Evolutionary conservation across 1,140 invertebrate species (phyloP), one percentile per base, ranked within the genome.

Genomic region (Psilanteris sp.): DNA sequence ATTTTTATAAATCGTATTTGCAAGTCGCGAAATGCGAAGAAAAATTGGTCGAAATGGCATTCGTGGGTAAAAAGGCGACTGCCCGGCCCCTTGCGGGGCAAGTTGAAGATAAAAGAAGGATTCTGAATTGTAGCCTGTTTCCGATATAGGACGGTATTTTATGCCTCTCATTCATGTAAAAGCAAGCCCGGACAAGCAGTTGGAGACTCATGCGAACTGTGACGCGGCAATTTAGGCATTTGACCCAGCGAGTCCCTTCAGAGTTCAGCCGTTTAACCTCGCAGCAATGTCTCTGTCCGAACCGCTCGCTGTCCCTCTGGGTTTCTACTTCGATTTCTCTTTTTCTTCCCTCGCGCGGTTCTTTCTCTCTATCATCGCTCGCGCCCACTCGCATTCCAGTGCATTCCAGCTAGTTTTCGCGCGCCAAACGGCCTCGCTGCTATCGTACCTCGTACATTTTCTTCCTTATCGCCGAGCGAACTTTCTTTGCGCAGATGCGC

Each of bases 201-300:
- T 31, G 2, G 50, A 22, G 36, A 13, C 24, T 32, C 13, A 22
- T 24, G 26, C 61, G 10, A 43, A 16, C 10, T 82, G 80, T 86
- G 83, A 85, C 82, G 81, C 79, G 79, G 83, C 80, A 86, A 85
- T 86, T 86, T 86, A 85, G 85, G 81, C 82, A 79, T 85, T 86
- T 85, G 84, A 86, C 85, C 83, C 79, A 29, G 74, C 50, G 34
- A 61, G 77, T 84, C 78, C 73, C 67, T 54, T 66, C 32, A 32
- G 75, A 77, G 83, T 85, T 87, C 82, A 85, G 77, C 80, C 81
- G 82, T 85, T 86, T 85, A 86, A 85, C 82, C 84, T 80, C 78
- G 18, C 39, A 62, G 79, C 82, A 81, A 84, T 85, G 85, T 85
- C 83, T 85, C 82, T 80, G 82, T 85, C 81, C 77, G 68, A 59